Base-by-base conservation (phyloP, 2,797 vertebrate species). In the Atherinosoma microstoma region DNA sequence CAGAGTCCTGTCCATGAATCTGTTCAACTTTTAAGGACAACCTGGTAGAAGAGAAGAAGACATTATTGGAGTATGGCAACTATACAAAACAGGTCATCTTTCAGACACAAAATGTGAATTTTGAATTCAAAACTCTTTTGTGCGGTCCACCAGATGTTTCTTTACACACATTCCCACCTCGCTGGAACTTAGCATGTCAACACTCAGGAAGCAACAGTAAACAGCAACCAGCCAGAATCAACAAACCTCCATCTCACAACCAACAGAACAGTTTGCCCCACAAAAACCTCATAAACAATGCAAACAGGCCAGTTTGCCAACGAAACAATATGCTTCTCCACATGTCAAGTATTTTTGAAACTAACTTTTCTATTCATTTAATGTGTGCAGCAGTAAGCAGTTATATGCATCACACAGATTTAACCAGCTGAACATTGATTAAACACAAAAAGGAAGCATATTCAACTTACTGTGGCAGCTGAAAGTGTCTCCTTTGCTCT, bases 181-280 rank as follows among this genome's bases (percentile, higher is more conserved):
- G 75, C 67, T 83, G 84, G 71, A 78, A 84, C 87, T 89, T 87
- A 84, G 64, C 88, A 88, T 63, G 90, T 93, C 90, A 92, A 93
- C 85, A 92, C 34, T 68, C 80, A 76, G 45, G 70, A 53, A 66
- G 75, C 63, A 80, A 88, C 58, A 63, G 87, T 93, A 87, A 93
- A 93, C 90, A 90, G 58, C 82, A 80, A 66, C 69, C 70, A 83
- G 76, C 63, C 74, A 81, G 80, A 90, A 80, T 90, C 80, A 93
- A 93, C 74, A 86, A 42, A 62, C 38, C 51, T 85, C 73, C 59
- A 79, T 67, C 53, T 80, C 73, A 79, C 49, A 7, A 78, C 87
- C 86, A 90, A 90, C 83, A 83, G 71, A 78, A 42, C 38, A 73
- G 65, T 66, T 65, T 80, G 63, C 68, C 49, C 58, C 34, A 79